Evolutionary conservation across 2,888 invertebrate genomes (phyloP).

Genomic region (Galeruca laticollis): DNA sequence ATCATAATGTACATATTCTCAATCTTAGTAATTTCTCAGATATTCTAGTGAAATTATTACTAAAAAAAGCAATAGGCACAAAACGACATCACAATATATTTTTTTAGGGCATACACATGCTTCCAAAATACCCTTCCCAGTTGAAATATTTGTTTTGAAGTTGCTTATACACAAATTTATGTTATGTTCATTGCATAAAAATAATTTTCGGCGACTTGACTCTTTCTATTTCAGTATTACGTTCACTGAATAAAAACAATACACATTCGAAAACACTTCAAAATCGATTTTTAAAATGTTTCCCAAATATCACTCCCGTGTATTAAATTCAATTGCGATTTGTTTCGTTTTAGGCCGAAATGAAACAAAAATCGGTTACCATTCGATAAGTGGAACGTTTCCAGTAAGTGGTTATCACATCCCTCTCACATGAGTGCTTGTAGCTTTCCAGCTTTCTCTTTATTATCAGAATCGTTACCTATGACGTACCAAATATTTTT

Average conservation of each 20-base stretch:
- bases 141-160: too few species aligned
- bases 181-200: too few species aligned
- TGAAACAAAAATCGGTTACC: conserved; percentile 23
- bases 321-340: conserved; percentile 23
- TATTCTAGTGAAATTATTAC: too few species aligned
- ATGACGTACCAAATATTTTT: background rate
- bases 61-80: too few species aligned
- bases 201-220: too few species aligned
- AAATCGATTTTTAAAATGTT: background rate
- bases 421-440: conserved; percentile 28
- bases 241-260: background rate
- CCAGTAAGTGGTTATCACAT: conserved; percentile 33
- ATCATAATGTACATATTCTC: too few species aligned
- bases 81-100: too few species aligned
- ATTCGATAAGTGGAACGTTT: conserved; percentile 39
- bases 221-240: background rate
- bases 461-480: background rate
- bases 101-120: too few species aligned
- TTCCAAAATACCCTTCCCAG: too few species aligned
- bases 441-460: conserved; percentile 21
- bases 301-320: conserved; percentile 6
- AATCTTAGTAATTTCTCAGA: too few species aligned
- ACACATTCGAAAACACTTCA: background rate
- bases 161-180: too few species aligned
- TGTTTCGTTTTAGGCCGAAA: conserved; percentile 18